phyloP scores from a whole-genome alignment of 2,888 invertebrate species.

The Stenodema calcarata region DNA sequence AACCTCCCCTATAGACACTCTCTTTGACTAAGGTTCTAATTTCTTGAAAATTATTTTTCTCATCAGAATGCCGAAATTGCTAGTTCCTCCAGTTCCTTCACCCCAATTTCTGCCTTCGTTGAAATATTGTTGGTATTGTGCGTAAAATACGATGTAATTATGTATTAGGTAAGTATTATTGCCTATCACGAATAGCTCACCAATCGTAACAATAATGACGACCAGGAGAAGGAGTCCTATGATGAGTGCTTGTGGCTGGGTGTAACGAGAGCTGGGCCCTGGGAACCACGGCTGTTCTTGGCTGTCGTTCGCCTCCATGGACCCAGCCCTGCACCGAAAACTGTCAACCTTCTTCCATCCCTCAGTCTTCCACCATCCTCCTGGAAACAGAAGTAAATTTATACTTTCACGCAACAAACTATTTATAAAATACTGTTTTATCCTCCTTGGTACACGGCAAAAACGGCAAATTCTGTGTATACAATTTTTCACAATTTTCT shows the following conservation, averaged over 20 bases:
- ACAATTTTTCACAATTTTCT: no score
- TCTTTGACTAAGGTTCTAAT: no score
- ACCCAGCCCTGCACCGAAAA: constrained; percentile 60
- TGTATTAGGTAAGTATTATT: neutral
- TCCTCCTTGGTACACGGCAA: no score
- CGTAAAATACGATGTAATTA: neutral
- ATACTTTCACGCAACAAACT: no score
- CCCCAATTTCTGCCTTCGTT: no score
- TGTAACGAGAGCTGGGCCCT: constrained; percentile 62
- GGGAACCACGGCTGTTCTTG: constrained; percentile 61
- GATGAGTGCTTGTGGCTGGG: constrained; percentile 67
- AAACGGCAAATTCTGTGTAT: no score
- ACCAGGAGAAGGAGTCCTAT: constrained; percentile 65
- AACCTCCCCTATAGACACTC: no score
- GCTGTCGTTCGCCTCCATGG: constrained; percentile 62
- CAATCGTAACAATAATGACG: constrained; percentile 68
- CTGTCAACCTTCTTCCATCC: constrained; percentile 59
- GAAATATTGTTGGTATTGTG: no score
- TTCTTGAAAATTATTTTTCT: no score
- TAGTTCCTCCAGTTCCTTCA: no score
- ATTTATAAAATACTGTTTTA: no score
- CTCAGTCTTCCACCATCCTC: constrained; percentile 56
- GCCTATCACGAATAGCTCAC: constrained; percentile 61
- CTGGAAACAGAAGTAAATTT: constrained; percentile 34
- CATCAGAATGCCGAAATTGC: no score